Evolutionary conservation across 2,797 vertebrate species (phyloP).

Genomic region (Hydrocynus forskahlii): DNA sequence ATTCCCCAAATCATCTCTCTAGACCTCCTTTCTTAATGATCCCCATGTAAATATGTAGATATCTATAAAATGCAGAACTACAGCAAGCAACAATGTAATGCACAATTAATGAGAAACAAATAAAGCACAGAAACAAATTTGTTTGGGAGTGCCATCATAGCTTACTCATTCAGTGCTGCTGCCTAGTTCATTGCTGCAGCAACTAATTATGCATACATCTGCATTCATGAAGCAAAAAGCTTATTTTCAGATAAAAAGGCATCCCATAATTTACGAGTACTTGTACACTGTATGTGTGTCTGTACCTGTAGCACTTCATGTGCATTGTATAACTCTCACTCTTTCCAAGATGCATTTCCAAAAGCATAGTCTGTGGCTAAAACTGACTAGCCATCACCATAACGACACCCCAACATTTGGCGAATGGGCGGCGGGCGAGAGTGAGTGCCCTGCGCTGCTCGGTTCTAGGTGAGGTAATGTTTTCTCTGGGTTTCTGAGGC

Average conservation of each 20-base stretch:
- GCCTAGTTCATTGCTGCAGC: not conserved
- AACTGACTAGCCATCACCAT: slow-evolving; percentile 70
- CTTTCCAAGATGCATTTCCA: slow-evolving; percentile 35
- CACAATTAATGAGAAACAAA: not conserved
- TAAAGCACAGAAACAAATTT: not conserved
- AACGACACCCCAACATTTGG: slow-evolving; percentile 70
- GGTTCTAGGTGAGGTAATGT: slow-evolving; percentile 73
- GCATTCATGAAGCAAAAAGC: not conserved
- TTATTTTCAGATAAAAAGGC: not conserved
- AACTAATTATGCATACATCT: not conserved
- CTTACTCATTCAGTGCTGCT: not conserved
- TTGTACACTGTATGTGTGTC: not conserved
- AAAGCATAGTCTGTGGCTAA: slow-evolving; percentile 59
- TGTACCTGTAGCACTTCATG: not conserved
- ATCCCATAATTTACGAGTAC: not conserved
- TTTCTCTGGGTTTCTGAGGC: slow-evolving; percentile 61
- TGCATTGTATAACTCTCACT: not conserved
- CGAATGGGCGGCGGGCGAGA: slow-evolving; percentile 68
- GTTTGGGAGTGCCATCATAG: not conserved
- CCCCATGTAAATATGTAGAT: not conserved
- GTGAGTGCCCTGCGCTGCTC: slow-evolving; percentile 32
- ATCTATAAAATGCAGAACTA: not conserved
- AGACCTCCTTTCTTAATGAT: not conserved
- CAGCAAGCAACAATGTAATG: not conserved
- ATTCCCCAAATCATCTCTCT: slow-evolving; percentile 35